Evolutionary conservation across 2,888 invertebrate genomes (phyloP).

Genomic region (Orthosia cruda): DNA sequence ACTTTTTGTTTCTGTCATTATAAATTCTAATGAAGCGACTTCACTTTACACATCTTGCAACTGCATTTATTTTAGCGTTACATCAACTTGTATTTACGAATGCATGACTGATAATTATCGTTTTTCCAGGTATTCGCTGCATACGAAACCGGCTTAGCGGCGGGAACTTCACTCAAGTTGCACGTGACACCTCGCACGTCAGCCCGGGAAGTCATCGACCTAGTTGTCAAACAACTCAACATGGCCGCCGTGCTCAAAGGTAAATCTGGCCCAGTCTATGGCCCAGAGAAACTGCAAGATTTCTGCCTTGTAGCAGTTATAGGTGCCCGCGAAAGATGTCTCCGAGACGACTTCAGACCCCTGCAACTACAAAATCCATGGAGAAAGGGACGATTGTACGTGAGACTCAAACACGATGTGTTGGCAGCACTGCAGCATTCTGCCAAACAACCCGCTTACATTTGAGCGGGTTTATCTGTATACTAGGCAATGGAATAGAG

Average conservation of each 20-base stretch:
- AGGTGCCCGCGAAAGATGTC: constrained; percentile 98
- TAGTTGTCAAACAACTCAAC: constrained; percentile 98
- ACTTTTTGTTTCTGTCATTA: neutral
- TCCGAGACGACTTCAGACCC: constrained; percentile 98
- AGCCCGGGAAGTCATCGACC: constrained; percentile 98
- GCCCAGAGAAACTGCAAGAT: constrained; percentile 95
- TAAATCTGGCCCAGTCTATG: constrained; percentile 96
- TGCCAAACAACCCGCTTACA: constrained; percentile 95
- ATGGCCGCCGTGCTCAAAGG: constrained; percentile 97
- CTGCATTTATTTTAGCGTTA: constrained; percentile 14
- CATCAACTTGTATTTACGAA: constrained; percentile 25
- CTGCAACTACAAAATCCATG: constrained; percentile 98
- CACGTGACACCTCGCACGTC: constrained; percentile 98
- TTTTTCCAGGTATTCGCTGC: constrained; percentile 97
- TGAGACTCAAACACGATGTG: constrained; percentile 97
- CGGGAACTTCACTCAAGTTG: constrained; percentile 98
- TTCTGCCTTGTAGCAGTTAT: constrained; percentile 99
- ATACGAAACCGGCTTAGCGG: constrained; percentile 98
- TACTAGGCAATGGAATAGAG: constrained; percentile 54
- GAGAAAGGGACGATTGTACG: constrained; percentile 98
- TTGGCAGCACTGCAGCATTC: constrained; percentile 97
- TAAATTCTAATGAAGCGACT: neutral
- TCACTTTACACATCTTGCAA: constrained; percentile 4
- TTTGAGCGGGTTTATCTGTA: constrained; percentile 79
- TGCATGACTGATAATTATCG: constrained; percentile 29